Evolutionary conservation across 2,797 vertebrate species (phyloP).

Genomic region (Ctenosaura bakeri): DNA sequence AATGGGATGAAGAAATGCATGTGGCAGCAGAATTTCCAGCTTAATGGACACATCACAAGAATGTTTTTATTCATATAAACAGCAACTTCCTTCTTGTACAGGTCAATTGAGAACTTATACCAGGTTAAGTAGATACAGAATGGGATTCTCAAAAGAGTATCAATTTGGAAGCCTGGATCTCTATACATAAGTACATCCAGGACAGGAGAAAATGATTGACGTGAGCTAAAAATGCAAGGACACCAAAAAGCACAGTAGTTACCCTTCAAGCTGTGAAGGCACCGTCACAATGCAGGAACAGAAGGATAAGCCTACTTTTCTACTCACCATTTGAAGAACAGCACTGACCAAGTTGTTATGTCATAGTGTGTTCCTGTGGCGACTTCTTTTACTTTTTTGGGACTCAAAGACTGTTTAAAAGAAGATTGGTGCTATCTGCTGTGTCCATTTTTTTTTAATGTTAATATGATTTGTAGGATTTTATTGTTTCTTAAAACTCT

Average conservation of each 20-base stretch:
- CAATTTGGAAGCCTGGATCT: not conserved
- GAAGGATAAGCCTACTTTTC: not conserved
- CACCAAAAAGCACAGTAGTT: not conserved
- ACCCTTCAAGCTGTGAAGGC: not conserved
- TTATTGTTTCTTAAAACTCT: not conserved
- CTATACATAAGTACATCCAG: not conserved
- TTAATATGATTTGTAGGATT: not conserved
- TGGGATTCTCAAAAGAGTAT: not conserved
- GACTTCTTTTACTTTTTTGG: not conserved
- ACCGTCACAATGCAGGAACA: not conserved
- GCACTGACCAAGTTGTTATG: not conserved
- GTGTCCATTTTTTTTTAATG: too few relatives aligned
- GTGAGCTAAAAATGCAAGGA: not conserved
- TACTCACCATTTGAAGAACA: not conserved
- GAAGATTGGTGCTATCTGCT: not conserved
- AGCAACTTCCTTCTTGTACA: not conserved
- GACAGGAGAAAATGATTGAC: not conserved
- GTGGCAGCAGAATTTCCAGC: not conserved
- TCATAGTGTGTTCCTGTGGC: not conserved
- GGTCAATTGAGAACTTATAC: not conserved
- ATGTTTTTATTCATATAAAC: not conserved
- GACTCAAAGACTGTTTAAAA: not conserved
- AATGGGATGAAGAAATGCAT: not conserved
- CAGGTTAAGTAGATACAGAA: not conserved
- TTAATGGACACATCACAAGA: not conserved